Evolutionary conservation across 2,113 vertebrate genomes (phyloP).

Genomic region (Stegastes partitus): DNA sequence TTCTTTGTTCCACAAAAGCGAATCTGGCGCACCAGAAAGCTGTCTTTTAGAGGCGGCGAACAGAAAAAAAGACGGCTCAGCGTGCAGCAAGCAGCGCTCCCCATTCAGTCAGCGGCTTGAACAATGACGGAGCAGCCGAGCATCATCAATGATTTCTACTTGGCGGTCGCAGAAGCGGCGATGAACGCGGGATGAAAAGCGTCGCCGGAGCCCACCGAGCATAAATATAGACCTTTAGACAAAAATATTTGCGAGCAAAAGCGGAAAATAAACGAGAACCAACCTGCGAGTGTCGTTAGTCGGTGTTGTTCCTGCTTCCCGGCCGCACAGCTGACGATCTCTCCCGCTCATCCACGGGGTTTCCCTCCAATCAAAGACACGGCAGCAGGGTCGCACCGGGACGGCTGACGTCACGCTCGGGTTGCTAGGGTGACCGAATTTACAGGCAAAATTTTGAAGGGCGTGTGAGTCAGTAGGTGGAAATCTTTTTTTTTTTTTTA

Average conservation of each 20-base stretch:
- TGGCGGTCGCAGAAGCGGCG: not conserved
- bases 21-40: not conserved
- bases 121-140: constrained; percentile 75
- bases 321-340: constrained; percentile 84
- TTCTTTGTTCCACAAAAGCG: not conserved
- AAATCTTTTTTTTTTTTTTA: not conserved
- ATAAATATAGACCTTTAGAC: not conserved
- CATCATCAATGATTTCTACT: constrained; percentile 53
- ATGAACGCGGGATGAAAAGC: not conserved
- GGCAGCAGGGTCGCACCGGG: constrained; percentile 84
- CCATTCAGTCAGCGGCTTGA: constrained; percentile 49
- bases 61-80: constrained; percentile 8
- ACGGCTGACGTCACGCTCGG: constrained; percentile 89
- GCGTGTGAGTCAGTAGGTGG: not conserved
- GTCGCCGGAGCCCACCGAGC: no score
- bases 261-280: constrained; percentile 11
- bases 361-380: constrained; percentile 91
- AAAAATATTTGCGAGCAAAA: fast-evolving
- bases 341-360: constrained; percentile 92
- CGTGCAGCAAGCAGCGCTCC: constrained; percentile 20
- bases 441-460: not conserved
- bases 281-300: constrained; percentile 76
- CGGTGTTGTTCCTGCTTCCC: constrained; percentile 84
- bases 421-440: constrained; percentile 88
- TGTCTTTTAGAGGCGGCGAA: not conserved